phyloP scores from a whole-genome alignment of 2,797 vertebrate genomes.

The Limnodromus scolopaceus region DNA sequence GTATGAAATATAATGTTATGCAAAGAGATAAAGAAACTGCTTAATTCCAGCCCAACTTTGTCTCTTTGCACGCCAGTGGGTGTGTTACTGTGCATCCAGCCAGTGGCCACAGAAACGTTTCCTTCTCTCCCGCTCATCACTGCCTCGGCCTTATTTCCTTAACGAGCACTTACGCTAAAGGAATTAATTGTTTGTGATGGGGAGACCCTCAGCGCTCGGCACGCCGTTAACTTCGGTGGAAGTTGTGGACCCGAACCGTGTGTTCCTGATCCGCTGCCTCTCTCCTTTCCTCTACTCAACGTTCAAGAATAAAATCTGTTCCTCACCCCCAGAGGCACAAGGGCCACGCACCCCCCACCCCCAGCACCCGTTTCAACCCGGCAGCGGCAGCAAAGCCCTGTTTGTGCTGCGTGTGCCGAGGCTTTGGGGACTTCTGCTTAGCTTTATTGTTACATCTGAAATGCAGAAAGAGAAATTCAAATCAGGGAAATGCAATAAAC shows the following conservation, averaged over 20 bases:
- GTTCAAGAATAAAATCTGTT: background rate
- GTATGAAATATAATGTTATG: background rate
- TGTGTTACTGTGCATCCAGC: background rate
- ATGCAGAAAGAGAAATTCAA: constrained; percentile 46
- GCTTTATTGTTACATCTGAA: background rate
- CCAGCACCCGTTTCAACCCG: background rate
- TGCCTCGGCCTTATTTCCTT: background rate
- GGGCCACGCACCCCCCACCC: background rate
- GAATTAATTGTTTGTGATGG: background rate
- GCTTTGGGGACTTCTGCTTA: background rate
- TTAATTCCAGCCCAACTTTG: background rate
- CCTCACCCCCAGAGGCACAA: background rate
- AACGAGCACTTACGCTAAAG: background rate
- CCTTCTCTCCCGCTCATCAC: background rate
- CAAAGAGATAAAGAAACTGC: background rate
- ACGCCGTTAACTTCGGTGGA: background rate
- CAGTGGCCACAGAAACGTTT: background rate
- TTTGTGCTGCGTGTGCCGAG: background rate
- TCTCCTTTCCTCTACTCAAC: fast-evolving
- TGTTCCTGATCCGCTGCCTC: background rate
- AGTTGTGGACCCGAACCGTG: background rate
- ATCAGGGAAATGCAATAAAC: constrained; percentile 53
- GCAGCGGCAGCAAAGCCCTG: fast-evolving
- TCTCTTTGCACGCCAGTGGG: background rate
- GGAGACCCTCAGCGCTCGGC: background rate